Percentiles rank a stretch among this genome's conserved stretches.
Evolutionary conservation across 2,113 vertebrate species (phyloP).

Genomic region (Ailurus styani): DNA sequence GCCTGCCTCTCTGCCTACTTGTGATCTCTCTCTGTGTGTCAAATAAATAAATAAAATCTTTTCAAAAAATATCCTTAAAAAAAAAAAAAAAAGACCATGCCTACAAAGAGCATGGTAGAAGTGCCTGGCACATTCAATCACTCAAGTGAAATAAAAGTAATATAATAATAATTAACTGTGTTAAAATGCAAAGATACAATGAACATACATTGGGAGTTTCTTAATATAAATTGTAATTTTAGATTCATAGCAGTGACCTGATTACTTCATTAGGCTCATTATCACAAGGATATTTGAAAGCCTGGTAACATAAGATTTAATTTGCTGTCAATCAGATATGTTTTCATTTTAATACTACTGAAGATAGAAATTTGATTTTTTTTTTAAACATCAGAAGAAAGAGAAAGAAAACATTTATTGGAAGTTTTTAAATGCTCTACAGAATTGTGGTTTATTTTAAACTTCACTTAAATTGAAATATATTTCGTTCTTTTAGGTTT

Average conservation of each 20-base stretch:
- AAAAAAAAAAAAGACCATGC: neutral
- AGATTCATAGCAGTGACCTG: slow-evolving; percentile 43
- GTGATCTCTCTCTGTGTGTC: too few species aligned
- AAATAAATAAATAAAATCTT: too few species aligned
- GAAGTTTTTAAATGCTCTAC: neutral
- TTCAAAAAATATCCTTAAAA: too few species aligned
- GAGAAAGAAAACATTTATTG: neutral
- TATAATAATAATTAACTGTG: slow-evolving; percentile 25
- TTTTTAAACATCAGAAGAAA: neutral
- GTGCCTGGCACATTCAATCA: neutral
- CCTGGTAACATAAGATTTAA: slow-evolving; percentile 42
- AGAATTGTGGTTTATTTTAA: slow-evolving; percentile 29
- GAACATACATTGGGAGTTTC: slow-evolving; percentile 34
- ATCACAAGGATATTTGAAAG: slow-evolving; percentile 47
- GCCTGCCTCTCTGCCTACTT: too few species aligned
- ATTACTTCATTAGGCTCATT: slow-evolving; percentile 54
- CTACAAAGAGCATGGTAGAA: neutral
- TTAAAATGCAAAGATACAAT: slow-evolving; percentile 45
- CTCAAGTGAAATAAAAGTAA: slow-evolving; percentile 29
- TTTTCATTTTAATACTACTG: slow-evolving; percentile 44
- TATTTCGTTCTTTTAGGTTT: neutral
- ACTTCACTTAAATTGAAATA: slow-evolving; percentile 23
- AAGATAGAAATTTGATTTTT: slow-evolving; percentile 44
- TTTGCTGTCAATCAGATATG: slow-evolving; percentile 53
- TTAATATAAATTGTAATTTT: slow-evolving; percentile 49